These are phyloP conservation scores for Brachionus asplanchnoidis DNA, from an alignment of 1,140 invertebrate species.

Conservation along the genomic window DNA sequence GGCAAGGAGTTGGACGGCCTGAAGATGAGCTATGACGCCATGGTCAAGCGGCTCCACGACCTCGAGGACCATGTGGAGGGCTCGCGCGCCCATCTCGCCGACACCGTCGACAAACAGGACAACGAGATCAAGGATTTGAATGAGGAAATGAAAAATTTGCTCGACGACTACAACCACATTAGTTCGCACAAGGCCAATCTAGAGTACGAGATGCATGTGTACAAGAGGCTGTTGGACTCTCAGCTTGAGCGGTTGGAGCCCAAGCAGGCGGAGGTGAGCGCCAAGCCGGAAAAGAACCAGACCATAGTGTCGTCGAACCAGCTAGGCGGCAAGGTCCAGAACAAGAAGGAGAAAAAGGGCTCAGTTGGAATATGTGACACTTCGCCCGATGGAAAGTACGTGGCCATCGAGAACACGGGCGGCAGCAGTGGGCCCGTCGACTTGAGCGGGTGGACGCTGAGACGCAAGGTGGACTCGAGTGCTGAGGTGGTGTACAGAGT, in stretches of 20 bases:
- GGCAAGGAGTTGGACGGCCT: conserved; percentile 13
- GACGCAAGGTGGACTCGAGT: conserved; percentile 16
- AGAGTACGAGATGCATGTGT: conserved; percentile 29
- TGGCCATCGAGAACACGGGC: conserved; percentile 30
- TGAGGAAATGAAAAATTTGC: neutral
- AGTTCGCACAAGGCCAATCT: neutral
- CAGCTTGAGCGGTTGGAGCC: neutral
- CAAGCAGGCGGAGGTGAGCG: neutral
- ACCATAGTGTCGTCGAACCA: conserved; percentile 20
- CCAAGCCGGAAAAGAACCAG: neutral
- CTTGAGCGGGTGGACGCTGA: neutral
- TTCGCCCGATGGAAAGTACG: conserved; percentile 24
- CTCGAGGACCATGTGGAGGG: neutral
- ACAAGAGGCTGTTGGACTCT: conserved; percentile 26
- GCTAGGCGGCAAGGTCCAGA: conserved; percentile 27
- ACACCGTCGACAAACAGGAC: neutral
- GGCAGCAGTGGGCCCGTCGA: neutral
- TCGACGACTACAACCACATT: conserved; percentile 4
- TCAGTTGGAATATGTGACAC: conserved; percentile 16
- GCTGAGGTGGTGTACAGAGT: neutral
- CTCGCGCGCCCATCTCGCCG: neutral
- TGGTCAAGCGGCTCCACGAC: neutral
- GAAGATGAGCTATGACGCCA: neutral
- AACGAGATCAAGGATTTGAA: conserved; percentile 19
- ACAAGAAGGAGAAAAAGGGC: conserved; percentile 39